A percentile compares a stretch with the other conserved stretches of the same genome.
These are phyloP conservation scores for Lichenostomus cassidix DNA, from an alignment of 2,113 vertebrate genomes.

Conservation along the genomic window DNA sequence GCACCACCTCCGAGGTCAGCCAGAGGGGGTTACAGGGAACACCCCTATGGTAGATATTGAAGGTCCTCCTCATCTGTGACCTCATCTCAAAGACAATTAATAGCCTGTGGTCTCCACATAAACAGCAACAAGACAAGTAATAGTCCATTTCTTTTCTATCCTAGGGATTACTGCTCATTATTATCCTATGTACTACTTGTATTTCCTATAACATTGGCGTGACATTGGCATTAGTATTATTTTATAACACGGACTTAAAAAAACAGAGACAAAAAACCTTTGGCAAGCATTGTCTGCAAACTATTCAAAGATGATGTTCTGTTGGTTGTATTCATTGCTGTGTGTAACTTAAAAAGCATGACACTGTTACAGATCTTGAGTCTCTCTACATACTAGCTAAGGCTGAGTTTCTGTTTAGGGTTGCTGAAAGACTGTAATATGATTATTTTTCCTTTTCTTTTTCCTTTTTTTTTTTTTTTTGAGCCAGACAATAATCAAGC, in stretches of 20 bases:
- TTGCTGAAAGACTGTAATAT: slow-evolving; percentile 81
- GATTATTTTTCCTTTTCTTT: background rate
- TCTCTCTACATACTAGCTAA: slow-evolving; percentile 77
- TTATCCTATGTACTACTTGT: slow-evolving; percentile 75
- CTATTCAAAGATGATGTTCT: slow-evolving; percentile 78
- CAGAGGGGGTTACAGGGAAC: slow-evolving; percentile 96
- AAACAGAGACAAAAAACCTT: slow-evolving; percentile 25
- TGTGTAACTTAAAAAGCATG: slow-evolving; percentile 82
- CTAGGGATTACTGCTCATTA: slow-evolving; percentile 78
- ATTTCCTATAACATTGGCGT: slow-evolving; percentile 76
- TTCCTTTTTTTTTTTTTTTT: background rate
- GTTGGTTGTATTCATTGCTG: slow-evolving; percentile 81
- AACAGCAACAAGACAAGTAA: slow-evolving; percentile 87
- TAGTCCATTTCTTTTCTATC: slow-evolving; percentile 83
- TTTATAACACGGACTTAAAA: slow-evolving; percentile 80
- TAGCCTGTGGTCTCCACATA: slow-evolving; percentile 81
- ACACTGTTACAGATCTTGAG: slow-evolving; percentile 79
- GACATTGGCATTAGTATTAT: slow-evolving; percentile 76
- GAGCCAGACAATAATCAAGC: slow-evolving; percentile 77
- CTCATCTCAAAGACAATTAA: slow-evolving; percentile 83
- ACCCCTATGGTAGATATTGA: slow-evolving; percentile 99
- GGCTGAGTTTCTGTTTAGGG: slow-evolving; percentile 77
- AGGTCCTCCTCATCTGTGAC: slow-evolving; percentile 87
- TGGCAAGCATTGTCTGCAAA: slow-evolving; percentile 78
- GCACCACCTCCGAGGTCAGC: slow-evolving; percentile 88